phyloP scores from a whole-genome alignment of 2,888 invertebrate species.

The Lottia gigantea region DNA sequence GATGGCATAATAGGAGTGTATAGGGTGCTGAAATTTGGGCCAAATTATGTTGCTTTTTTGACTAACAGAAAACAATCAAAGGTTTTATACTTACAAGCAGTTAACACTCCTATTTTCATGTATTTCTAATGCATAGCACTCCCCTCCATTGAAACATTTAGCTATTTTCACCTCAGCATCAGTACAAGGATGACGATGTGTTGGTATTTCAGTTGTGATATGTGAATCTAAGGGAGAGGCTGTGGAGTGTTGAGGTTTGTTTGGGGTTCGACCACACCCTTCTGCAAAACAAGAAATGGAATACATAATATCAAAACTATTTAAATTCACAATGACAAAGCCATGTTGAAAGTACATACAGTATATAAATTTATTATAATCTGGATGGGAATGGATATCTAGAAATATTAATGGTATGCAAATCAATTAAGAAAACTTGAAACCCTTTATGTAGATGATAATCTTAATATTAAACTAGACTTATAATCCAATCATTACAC shows the following conservation, averaged over 20 bases:
- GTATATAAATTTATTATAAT: too few relatives aligned
- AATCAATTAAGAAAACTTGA: too few relatives aligned
- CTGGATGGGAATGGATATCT: too few relatives aligned
- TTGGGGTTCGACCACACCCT: constrained; percentile 33
- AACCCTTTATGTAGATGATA: too few relatives aligned
- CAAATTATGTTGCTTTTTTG: too few relatives aligned
- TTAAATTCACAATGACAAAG: too few relatives aligned
- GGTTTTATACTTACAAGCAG: constrained; percentile 25
- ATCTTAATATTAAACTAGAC: too few relatives aligned
- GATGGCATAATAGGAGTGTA: too few relatives aligned
- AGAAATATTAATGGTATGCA: too few relatives aligned
- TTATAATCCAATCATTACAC: too few relatives aligned
- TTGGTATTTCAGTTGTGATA: constrained; percentile 13
- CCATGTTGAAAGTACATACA: too few relatives aligned
- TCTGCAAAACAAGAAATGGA: constrained; percentile 20
- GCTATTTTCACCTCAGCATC: constrained; percentile 20
- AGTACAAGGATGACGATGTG: constrained; percentile 25
- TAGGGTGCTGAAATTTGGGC: too few relatives aligned
- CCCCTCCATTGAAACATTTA: constrained; percentile 27
- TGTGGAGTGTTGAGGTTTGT: constrained; percentile 24
- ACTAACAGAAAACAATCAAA: neutral
- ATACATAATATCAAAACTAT: neutral
- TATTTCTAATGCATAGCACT: constrained; percentile 29
- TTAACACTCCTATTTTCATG: constrained; percentile 24
- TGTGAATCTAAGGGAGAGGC: constrained; percentile 18